Base-by-base conservation (phyloP, 92 coral and sea anemone genomes). In the Montipora capitata region DNA sequence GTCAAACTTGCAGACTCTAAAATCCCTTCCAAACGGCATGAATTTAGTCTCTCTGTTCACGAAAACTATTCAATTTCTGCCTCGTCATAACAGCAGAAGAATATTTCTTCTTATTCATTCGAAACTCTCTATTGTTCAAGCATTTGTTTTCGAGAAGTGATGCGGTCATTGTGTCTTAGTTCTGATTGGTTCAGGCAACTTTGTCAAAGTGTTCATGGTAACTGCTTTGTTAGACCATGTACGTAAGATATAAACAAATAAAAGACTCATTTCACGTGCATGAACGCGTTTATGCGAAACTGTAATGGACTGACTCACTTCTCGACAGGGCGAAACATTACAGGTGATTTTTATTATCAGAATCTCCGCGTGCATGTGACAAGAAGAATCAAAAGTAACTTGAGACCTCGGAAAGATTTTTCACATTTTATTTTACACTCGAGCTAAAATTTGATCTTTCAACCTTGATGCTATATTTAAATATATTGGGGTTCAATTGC, bases 161-260 rank as follows among this genome's bases (percentile, higher is more conserved):
- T 56, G 85, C 85, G 85, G 40, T 54, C 3, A 81, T 15, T 8
- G 9, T 54, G 12, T 40, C 85, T 81, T 54, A 51, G 16, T 48
- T 40, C 41, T 43, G 66, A 77, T 81, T 81, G 85, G 85, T 27
- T 27, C 35, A 27, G 35, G 35, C 35, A 27, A 27, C 76, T 64
- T 5, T 59, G 39, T 3, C 59, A 13, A 39, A 10, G 52, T 80
- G 68, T 80, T 38, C 85, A 67, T 80, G 76, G 38, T 27, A 68
- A 67, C 68, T 10, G 48, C 76, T 3, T 48, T n/a, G 66, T 72
- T 2, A 51, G n/a, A 11, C 42, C 52, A 68, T 9, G 17, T 49
- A 68, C 85, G 85, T 68, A 49, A 81, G 40, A 18, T 16, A 38
- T 68, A 52, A 81, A 81, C 85, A 81, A 80, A 48, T 48, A 10